Percentiles rank a stretch among this genome's conserved stretches.
Evolutionary conservation across 2,888 invertebrate genomes (phyloP).

Genomic region (Leucophenga montana): DNA sequence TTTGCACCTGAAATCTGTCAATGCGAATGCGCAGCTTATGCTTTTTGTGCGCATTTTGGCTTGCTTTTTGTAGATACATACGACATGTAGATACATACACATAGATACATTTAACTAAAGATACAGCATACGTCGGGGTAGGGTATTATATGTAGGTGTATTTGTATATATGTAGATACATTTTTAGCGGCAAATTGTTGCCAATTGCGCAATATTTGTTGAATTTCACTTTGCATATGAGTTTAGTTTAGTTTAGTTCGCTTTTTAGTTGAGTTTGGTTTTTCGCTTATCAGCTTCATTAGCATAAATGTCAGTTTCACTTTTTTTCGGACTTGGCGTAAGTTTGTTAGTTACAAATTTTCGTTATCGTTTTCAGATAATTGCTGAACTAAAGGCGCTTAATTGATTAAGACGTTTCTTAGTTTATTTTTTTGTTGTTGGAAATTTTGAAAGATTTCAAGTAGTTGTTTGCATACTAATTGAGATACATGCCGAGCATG

Average conservation of each 20-base stretch:
- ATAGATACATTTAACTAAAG: too few relatives aligned
- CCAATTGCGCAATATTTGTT: slow-evolving; percentile 23
- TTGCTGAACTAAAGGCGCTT: slow-evolving; percentile 15
- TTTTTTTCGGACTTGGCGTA: slow-evolving; percentile 5
- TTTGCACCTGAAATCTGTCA: slow-evolving; percentile 48
- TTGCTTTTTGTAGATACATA: too few relatives aligned
- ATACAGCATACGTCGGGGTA: background rate
- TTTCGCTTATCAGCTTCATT: slow-evolving; percentile 26
- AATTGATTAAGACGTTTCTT: slow-evolving; percentile 21
- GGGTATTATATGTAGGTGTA: background rate
- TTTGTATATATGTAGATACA: too few relatives aligned
- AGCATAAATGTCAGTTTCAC: slow-evolving; percentile 29
- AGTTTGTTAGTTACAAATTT: slow-evolving; percentile 10
- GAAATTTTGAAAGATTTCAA: too few relatives aligned
- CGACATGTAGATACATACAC: too few relatives aligned
- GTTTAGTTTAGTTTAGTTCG: background rate
- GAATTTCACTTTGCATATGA: slow-evolving; percentile 21
- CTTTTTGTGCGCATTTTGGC: slow-evolving; percentile 55
- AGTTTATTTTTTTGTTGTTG: too few relatives aligned
- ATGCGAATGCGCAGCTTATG: slow-evolving; percentile 23
- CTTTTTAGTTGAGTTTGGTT: background rate
- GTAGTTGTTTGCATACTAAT: too few relatives aligned
- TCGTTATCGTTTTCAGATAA: slow-evolving; percentile 7
- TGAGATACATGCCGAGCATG: too few relatives aligned
- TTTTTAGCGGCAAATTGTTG: slow-evolving; percentile 21